Evolutionary conservation across 2,888 invertebrate genomes (phyloP).

Genomic region (Panopea generosa): DNA sequence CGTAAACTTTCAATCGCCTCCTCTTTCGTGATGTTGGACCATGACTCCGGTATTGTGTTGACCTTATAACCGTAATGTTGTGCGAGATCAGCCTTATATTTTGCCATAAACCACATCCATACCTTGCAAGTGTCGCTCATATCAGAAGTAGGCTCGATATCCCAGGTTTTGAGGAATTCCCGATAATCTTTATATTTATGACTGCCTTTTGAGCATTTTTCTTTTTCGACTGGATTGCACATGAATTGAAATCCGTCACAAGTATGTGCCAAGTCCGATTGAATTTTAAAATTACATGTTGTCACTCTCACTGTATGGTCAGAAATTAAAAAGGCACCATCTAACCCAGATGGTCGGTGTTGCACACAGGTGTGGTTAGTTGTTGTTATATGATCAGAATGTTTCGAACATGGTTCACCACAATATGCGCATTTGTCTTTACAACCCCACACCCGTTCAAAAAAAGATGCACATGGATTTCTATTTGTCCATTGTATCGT

Average conservation of each 20-base stretch:
- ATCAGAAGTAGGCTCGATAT: background rate
- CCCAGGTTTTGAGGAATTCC: background rate
- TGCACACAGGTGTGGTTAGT: background rate
- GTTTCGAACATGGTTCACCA: background rate
- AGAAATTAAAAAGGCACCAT: background rate
- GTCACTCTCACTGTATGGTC: background rate
- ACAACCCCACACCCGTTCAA: constrained; percentile 10
- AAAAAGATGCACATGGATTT: background rate
- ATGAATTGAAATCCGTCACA: background rate
- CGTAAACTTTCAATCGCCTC: constrained; percentile 11
- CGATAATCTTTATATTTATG: constrained; percentile 3
- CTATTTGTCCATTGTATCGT: no score
- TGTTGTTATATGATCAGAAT: background rate
- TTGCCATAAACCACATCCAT: constrained; percentile 14
- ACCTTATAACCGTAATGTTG: background rate
- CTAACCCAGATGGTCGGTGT: background rate
- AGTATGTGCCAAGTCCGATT: background rate
- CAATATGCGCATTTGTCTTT: background rate
- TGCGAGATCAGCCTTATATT: background rate
- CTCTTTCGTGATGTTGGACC: constrained; percentile 47
- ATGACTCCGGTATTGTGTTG: background rate
- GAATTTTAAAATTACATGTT: constrained; percentile 9
- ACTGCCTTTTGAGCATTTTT: no score
- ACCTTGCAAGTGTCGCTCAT: constrained; percentile 6
- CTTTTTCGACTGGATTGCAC: no score